These are phyloP conservation scores for Carpatolechia fugitivella DNA, from an alignment of 2,888 invertebrate genomes.

Conservation along the genomic window DNA sequence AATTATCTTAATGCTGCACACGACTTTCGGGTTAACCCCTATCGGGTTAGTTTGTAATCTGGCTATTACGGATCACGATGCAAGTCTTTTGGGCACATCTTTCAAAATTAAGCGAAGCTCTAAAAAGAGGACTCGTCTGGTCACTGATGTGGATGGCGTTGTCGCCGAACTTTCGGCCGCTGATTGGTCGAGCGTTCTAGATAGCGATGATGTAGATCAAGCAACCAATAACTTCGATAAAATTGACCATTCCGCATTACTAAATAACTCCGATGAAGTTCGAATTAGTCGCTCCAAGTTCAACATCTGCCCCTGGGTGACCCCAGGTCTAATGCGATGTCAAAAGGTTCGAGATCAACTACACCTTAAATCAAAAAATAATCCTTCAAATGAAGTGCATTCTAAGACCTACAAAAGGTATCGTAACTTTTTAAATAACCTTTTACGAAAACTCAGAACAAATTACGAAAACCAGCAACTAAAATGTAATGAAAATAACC, in stretches of 20 bases:
- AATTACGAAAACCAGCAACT: neutral
- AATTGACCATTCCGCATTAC: neutral
- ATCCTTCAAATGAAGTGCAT: neutral
- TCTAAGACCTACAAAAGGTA: neutral
- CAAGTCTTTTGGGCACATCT: neutral
- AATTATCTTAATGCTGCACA: neutral
- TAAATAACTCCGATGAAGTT: neutral
- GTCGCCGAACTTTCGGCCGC: neutral
- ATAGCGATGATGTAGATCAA: neutral
- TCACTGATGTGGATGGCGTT: neutral
- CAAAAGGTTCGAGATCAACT: neutral
- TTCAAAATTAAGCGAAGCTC: neutral
- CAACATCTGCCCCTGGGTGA: conserved; percentile 1
- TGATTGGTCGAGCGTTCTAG: neutral
- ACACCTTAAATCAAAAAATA: neutral
- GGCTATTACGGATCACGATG: neutral
- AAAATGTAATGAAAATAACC: neutral
- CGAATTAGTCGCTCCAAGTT: neutral
- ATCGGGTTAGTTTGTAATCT: neutral
- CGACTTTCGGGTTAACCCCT: neutral
- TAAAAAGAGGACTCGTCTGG: neutral
- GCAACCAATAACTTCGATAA: neutral
- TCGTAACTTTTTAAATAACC: neutral
- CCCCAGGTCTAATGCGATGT: conserved; percentile 6
- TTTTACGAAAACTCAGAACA: neutral